Evolutionary conservation across 2,113 vertebrate genomes (phyloP), one percentile per base, ranked within the genome.

Genomic region (Capricornis sumatraensis): DNA sequence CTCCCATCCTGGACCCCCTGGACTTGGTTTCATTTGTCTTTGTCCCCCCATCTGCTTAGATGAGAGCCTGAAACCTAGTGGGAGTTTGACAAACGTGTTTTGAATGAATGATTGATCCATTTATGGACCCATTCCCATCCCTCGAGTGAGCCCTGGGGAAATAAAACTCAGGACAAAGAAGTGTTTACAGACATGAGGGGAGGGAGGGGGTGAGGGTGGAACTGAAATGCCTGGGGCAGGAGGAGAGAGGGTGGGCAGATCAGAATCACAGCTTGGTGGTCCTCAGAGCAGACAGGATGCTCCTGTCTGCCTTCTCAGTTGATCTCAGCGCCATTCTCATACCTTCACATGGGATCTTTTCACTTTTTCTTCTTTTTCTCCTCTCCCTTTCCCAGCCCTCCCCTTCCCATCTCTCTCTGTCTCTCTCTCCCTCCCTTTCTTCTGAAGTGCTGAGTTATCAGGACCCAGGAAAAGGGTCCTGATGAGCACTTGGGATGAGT

Each of bases 271-370:
- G 36, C n/a, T 12, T 7, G 45, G 3, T 3, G 5, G 16, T n/a
- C 4, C 52, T 9, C 1, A 12, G 16, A 28, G 23, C 1, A 1
- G 17, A 8, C 19, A 5, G 6, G 2, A 30, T 9, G 3, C 6
- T 16, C 43, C 5, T 0, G 6, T 5, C 79, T 7, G 9, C 6
- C 74, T 33, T 17, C 19, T 6, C 6, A 0, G 25, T 1, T 45
- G 1, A 3, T 11, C n/a, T 21, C 2, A 6, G 14, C 7, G 0
- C 33, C 13, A 14, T 60, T 36, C 14, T 36, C 33, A 23, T n/a
- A 67, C 64, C 33, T 33, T 67, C 33, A 67, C 33, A 19, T 13
- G n/a, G n/a, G n/a, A 5, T 40, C n/a, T 23, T 40, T 33, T n/a
- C 30, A 10, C 10, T 47, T 23, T 79, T 11, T 25, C 50, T 43